Evolutionary conservation across 2,797 vertebrate genomes (phyloP), one percentile per base, ranked within the genome.

Genomic region (Epinephelus malabaricus): DNA sequence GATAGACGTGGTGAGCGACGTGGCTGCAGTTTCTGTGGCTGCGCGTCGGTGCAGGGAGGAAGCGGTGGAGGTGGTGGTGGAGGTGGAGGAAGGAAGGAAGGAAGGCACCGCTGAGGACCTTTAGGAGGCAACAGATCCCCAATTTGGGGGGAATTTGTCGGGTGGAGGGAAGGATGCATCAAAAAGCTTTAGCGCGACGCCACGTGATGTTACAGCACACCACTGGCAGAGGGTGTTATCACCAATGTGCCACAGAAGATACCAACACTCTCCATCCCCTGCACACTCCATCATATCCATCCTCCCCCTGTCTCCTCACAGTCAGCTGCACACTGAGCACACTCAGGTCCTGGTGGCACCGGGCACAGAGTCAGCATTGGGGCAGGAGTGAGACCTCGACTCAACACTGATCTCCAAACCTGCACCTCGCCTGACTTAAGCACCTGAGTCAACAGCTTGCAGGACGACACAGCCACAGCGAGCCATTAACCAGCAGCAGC

Each of bases 371-470:
- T 38, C 60, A 4, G 63, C 5, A 62, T 45, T 59, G 6, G 30
- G 23, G 25, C 27, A 27, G 12, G 30, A 55, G 60, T 23, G 30
- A 27, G 6, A 76, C 59, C 66, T 65, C 54, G 13, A 53, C n/a
- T n/a, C 34, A 34, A 34, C 34, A 8, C 7, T 50, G 78, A 72
- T 82, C 72, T 75, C 72, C 70, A 70, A 69, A 86, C 85, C 83
- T 69, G 86, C 86, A 66, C 84, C 78, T 83, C 84, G 81, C 58
- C 58, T 73, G 68, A 63, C 78, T 51, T 77, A 85, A 81, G 84
- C 66, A 92, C 89, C 76, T 79, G 88, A 90, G 78, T 53, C 72
- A 70, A 70, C 65, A 71, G 64, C 81, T 62, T 12, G 72, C 58
- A 10, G 76, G 70, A 63, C 50, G 21, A 72, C 23, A 18, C 59